Evolutionary conservation across 2,888 invertebrate genomes (phyloP), one percentile per base, ranked within the genome.

Genomic region (Pimpla rufipes): DNA sequence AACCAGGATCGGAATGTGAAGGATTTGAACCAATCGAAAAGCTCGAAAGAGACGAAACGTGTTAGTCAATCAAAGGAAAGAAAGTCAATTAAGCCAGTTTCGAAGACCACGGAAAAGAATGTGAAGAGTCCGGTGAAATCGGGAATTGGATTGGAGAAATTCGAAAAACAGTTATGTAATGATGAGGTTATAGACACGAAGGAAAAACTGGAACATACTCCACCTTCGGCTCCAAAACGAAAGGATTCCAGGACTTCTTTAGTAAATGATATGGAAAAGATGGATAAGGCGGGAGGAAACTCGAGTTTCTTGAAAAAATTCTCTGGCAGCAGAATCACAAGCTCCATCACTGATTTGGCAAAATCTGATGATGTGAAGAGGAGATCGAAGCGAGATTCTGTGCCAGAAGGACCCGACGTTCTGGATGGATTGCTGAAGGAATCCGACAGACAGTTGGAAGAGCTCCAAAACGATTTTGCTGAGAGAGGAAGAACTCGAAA

Each of bases 361-460:
- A 75, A 62, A 47, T 71, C 35, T 37, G 71, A 59, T 5, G 45
- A 68, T 0, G 11, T 23, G 10, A 59, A 52, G 23, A 35, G 50
- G 0, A 11, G 11, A 21, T 18, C 52, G 18, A 62, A 83, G 45
- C 82, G 71, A 6, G 35, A 55, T 64, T 57, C 29, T 35, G 59
- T 70, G 11, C 37, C 90, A 4, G 89, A 89, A 47, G 87, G 89
- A 78, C 91, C 92, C 40, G 92, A 92, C 79, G 92, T 92, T 55
- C 82, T 92, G 23, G 89, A 91, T 8, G 92, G 92, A 6, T 80
- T 92, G n/a, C 50, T 92, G 67, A 90, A 90, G 68, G 92, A 92
- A 64, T 89, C 90, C 10, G 89, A 92, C 52, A 84, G 83, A 70
- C 91, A 92, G 79, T 66, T 92, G 84, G 89, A 88, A 37, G 87